These are phyloP conservation scores for Chaenocephalus aceratus DNA, from an alignment of 2,113 vertebrate genomes.

Conservation along the genomic window DNA sequence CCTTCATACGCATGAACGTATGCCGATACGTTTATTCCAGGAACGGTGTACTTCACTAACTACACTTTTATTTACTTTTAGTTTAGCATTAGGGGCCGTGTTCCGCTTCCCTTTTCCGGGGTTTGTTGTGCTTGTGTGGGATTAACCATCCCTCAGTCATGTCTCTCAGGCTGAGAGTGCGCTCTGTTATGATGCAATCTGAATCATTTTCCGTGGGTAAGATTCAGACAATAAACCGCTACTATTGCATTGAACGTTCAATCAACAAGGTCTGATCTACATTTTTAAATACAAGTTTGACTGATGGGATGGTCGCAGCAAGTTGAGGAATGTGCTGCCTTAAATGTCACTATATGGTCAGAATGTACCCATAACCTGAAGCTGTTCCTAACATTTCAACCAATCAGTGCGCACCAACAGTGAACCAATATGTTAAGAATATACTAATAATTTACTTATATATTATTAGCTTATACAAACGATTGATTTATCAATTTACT, in stretches of 20 bases:
- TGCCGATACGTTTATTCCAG: neutral
- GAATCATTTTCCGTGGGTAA: fast-evolving
- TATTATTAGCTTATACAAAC: too few relatives aligned
- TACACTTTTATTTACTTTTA: slow-evolving; percentile 7
- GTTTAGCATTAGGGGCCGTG: slow-evolving; percentile 19
- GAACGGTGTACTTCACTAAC: slow-evolving; percentile 3
- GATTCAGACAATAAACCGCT: fast-evolving
- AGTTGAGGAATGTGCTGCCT: neutral
- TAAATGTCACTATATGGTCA: fast-evolving
- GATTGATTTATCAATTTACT: too few relatives aligned
- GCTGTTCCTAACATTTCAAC: neutral
- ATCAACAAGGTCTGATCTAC: fast-evolving
- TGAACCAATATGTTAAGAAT: too few relatives aligned
- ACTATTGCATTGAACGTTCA: fast-evolving
- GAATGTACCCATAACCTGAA: fast-evolving
- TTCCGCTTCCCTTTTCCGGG: slow-evolving; percentile 79
- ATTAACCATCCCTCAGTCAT: fast-evolving
- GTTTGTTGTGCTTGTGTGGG: neutral
- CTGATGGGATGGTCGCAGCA: fast-evolving
- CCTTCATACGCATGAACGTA: fast-evolving
- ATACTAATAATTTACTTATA: too few relatives aligned
- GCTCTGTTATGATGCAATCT: fast-evolving
- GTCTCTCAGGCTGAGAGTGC: slow-evolving; percentile 29
- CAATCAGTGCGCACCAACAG: slow-evolving; percentile 41
- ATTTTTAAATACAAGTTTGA: neutral